Base-by-base conservation (phyloP, 2,888 invertebrate species). In the Watsonalla binaria region DNA sequence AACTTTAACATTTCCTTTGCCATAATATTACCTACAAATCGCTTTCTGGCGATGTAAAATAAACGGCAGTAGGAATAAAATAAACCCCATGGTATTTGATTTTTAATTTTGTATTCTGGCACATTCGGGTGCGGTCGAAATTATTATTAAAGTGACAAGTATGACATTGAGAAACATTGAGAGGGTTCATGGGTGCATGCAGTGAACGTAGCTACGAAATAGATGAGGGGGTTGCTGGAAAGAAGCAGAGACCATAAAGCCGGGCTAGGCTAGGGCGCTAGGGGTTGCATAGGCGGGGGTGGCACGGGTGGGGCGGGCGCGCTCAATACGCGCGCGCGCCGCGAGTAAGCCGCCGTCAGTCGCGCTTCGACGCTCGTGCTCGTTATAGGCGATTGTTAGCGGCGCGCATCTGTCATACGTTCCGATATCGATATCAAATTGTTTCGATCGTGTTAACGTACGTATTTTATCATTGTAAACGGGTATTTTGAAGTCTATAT, bases 251-350 rank as follows among this genome's bases (percentile, higher is more conserved):
- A 71, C 70, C 68, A 74, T 66, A 65, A 62, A 67, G 73, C 76
- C 67, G 70, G 70, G 65, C 65, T 69, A 72, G 70, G 72, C 70
- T 73, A 76, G 76, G 75, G 37, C 37, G 75, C 74, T 73, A 78
- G 80, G 80, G 84, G 82, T 80, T 78, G 78, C 66, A 63, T 68
- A 64, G 61, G 81, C 78, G 82, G 78, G 85, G 82, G 82, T 73
- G 82, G 77, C 66, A 74, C 76, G 80, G 80, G 74, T 63, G 76
- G 78, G 80, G 80, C 79, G 80, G 76, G 75, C 65, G 75, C 87
- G 88, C 76, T 89, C 89, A 79, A 90, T 89, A 88, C 86, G 87
- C 89, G 89, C 89, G 86, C 89, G 90, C 90, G 86, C 87, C 72
- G 72, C 72, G 69, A 70, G 68, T 66, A 24, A 11, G 13, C 59